Evolutionary conservation across 2,797 vertebrate species (phyloP), one percentile per base, ranked within the genome.

Genomic region (Leucoraja ocellata): DNA sequence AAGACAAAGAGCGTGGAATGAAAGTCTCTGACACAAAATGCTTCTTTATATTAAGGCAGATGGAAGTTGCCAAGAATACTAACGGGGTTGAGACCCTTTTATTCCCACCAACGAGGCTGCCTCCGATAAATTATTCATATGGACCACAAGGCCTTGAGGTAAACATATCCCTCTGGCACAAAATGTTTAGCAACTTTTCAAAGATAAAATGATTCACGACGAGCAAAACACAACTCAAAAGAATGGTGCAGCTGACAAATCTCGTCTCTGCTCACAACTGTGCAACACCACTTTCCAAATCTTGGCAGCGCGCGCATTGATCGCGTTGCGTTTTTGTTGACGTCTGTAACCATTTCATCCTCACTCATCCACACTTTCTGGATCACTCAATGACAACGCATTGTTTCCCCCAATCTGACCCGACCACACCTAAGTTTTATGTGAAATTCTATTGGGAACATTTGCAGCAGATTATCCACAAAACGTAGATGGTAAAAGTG

Each of bases 101-200:
- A 9, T 84, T 13, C 61, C 63, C n/a, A 88, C 84, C 18, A 68
- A 88, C 16, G n/a, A 88, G 68, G 36, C n/a, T 32, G 9, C 8
- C 18, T 68, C 21, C 61, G 32, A 88, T 68, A 88, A 88, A 32
- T 88, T 88, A 88, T 88, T 65, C 61, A 88, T 65, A 32, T 61
- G 18, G 32, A 88, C 58, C 63, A 65, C 16, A 68, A 68, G n/a
- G 28, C 84, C 61, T 68, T 88, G 84, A 88, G 84, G 84, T 65
- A 88, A 88, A 68, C n/a, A 23, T 10, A 1, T 88, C 84, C 61
- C 84, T 68, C 1, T 21, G 84, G 84, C n/a, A 7, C 14, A 36
- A 88, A 88, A 65, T 36, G 61, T 88, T 88, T 21, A 8, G 28
- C 61, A 88, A 65, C 61, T 88, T 63, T 4, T 86, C 54, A 86